Evolutionary conservation across 2,888 invertebrate species (phyloP).

Genomic region (Lepidonotus clava): DNA sequence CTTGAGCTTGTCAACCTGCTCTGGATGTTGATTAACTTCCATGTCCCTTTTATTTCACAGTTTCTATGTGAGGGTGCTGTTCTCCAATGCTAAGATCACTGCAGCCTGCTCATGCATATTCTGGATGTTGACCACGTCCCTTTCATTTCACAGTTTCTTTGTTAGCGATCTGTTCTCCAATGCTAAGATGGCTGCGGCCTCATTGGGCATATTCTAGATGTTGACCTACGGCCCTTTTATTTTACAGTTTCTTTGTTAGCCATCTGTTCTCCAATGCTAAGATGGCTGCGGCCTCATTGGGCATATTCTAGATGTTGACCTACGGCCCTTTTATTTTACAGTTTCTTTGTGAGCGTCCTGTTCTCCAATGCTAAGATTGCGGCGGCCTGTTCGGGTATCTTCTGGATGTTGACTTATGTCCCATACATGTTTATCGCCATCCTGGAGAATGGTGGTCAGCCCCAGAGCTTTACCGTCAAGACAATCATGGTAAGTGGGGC

Average conservation of each 20-base stretch:
- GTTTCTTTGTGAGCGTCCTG: slow-evolving; percentile 65
- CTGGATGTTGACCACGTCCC: too few species aligned
- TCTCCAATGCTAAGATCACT: too few species aligned
- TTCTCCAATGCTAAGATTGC: slow-evolving; percentile 67
- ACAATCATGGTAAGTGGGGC: slow-evolving; percentile 3
- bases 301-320: slow-evolving; percentile 51
- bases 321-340: slow-evolving; percentile 31
- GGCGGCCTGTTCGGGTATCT: slow-evolving; percentile 67
- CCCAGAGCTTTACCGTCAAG: background rate
- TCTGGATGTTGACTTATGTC: slow-evolving; percentile 66
- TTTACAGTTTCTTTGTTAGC: slow-evolving; percentile 65
- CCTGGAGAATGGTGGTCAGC: slow-evolving; percentile 47
- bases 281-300: slow-evolving; percentile 67
- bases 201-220: too few species aligned
- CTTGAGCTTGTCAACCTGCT: too few species aligned
- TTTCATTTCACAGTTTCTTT: too few species aligned
- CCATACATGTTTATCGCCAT: slow-evolving; percentile 66
- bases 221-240: background rate
- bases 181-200: too few species aligned
- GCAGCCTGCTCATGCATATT: too few species aligned
- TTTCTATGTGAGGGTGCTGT: too few species aligned
- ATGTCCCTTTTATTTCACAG: too few species aligned
- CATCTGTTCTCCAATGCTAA: slow-evolving; percentile 66
- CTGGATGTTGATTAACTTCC: too few species aligned
- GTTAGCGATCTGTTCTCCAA: too few species aligned